A percentile compares a stretch with the other conserved stretches of the same genome.
Conservation (phyloP, 2,888 invertebrate species). For the Drosophila ustulata region DNA sequence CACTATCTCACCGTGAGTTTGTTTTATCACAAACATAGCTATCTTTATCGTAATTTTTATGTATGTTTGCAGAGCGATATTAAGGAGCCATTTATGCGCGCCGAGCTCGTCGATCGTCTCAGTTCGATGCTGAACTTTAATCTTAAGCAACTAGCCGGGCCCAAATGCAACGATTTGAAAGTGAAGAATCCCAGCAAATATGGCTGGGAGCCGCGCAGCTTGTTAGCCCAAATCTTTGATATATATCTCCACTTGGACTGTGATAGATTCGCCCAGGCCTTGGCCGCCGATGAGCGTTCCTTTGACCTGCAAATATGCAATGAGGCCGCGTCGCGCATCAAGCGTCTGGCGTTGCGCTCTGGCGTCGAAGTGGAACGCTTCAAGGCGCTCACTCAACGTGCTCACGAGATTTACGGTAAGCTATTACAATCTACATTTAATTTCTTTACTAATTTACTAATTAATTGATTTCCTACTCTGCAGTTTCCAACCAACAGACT, state of each 20-base stretch:
- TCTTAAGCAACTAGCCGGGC: slow-evolving; percentile 97
- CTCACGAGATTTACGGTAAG: slow-evolving; percentile 90
- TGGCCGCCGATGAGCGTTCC: slow-evolving; percentile 98
- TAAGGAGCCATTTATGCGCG: slow-evolving; percentile 96
- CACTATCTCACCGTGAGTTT: slow-evolving; percentile 93
- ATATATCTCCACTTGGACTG: slow-evolving; percentile 98
- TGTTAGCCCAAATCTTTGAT: slow-evolving; percentile 96
- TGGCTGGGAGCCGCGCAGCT: slow-evolving; percentile 97
- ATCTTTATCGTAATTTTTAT: not conserved
- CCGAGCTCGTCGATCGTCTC: slow-evolving; percentile 96
- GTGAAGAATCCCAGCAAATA: slow-evolving; percentile 97
- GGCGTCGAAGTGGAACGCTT: slow-evolving; percentile 94
- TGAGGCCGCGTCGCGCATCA: slow-evolving; percentile 93
- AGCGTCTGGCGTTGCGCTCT: slow-evolving; percentile 93
- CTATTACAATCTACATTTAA: not conserved
- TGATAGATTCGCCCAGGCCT: slow-evolving; percentile 94
- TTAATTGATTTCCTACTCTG: not conserved
- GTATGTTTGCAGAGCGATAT: slow-evolving; percentile 87
- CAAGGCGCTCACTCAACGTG: slow-evolving; percentile 90
- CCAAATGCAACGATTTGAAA: slow-evolving; percentile 97
- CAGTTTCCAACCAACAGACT: slow-evolving; percentile 92
- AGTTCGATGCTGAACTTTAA: slow-evolving; percentile 99
- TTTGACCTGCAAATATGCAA: slow-evolving; percentile 97
- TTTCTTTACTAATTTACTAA: too few relatives aligned
- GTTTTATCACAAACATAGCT: not conserved